Conservation (phyloP, 2,888 invertebrate genomes). For the Drosophila phalerata region DNA sequence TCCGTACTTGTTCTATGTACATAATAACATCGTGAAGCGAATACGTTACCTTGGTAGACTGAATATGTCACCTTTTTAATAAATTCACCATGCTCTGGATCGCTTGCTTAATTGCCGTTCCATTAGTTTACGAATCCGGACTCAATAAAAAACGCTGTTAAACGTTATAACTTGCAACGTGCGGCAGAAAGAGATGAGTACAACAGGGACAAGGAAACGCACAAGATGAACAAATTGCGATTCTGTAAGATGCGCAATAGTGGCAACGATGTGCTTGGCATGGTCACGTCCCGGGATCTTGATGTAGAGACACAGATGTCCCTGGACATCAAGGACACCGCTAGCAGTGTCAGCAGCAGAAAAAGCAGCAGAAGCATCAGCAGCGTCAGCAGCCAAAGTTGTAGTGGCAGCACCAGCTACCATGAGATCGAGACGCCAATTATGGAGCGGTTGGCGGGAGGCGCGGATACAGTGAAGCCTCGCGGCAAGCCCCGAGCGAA, state of each 20-base stretch:
- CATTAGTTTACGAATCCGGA: slow-evolving; percentile 65
- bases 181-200: slow-evolving; percentile 57
- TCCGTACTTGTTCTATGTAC: not conserved
- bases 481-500: slow-evolving; percentile 9
- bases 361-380: not conserved
- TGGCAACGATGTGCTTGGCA: slow-evolving; percentile 41
- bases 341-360: not conserved
- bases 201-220: slow-evolving; percentile 27
- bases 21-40: not conserved
- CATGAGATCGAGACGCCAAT: not conserved
- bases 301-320: slow-evolving; percentile 77
- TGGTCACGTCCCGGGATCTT: slow-evolving; percentile 57
- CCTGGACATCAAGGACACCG: slow-evolving; percentile 2
- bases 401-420: not conserved
- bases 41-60: not conserved
- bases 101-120: not conserved
- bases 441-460: slow-evolving; percentile 37
- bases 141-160: slow-evolving; percentile 65
- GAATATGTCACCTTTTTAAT: not conserved
- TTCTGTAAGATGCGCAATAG: slow-evolving; percentile 65
- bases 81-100: not conserved
- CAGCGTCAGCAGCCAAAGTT: not conserved
- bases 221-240: slow-evolving; percentile 24
- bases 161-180: slow-evolving; percentile 61
- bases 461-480: slow-evolving; percentile 15